Percentiles rank a stretch among this genome's conserved stretches.
These are phyloP conservation scores for Diabrotica virgifera DNA, from an alignment of 1,140 invertebrate species.

Conservation along the genomic window DNA sequence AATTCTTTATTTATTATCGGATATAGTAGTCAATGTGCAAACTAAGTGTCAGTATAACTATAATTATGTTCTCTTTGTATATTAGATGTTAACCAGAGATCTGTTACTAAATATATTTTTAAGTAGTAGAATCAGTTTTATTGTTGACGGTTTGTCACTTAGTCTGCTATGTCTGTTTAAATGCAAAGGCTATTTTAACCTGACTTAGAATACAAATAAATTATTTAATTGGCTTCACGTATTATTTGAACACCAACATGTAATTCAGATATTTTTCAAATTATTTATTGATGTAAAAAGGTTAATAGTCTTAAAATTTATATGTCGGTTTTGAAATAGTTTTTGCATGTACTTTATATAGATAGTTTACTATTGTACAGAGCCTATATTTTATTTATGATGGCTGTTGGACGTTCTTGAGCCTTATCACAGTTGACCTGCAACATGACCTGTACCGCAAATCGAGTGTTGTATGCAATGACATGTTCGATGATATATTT, in stretches of 20 bases:
- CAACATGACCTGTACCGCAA: constrained; percentile 41
- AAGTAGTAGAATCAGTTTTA: background rate
- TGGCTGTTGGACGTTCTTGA: constrained; percentile 32
- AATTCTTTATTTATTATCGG: background rate
- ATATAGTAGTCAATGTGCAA: constrained; percentile 1
- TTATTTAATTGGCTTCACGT: too few relatives aligned
- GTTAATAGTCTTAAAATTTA: too few relatives aligned
- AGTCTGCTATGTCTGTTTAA: too few relatives aligned
- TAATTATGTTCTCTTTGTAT: constrained; percentile 24
- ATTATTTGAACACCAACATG: too few relatives aligned
- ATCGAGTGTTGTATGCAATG: constrained; percentile 46
- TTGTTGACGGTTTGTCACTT: too few relatives aligned
- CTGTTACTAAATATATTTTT: background rate
- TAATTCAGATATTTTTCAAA: too few relatives aligned
- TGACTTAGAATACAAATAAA: too few relatives aligned
- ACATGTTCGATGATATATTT: constrained; percentile 48
- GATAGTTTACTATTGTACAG: constrained; percentile 38
- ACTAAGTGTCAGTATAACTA: background rate
- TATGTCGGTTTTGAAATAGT: background rate
- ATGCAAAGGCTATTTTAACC: too few relatives aligned
- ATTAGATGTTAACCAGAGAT: constrained; percentile 4
- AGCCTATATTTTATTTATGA: constrained; percentile 36
- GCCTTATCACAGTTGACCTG: constrained; percentile 40
- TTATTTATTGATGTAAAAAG: too few relatives aligned
- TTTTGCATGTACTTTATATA: constrained; percentile 22